phyloP scores from a whole-genome alignment of 2,888 invertebrate genomes.

The Drosophila nigritarsus region DNA sequence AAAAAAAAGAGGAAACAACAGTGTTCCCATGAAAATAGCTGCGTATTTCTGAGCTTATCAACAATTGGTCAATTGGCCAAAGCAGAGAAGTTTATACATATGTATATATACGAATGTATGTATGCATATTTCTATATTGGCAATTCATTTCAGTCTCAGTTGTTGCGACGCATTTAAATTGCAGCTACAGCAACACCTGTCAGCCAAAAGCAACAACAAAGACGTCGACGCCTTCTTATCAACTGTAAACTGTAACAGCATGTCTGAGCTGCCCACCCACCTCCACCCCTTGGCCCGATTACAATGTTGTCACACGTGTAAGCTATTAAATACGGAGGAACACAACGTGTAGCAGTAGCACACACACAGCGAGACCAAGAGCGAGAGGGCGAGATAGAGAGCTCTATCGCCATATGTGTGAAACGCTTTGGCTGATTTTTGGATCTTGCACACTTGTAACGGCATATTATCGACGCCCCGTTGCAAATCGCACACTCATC shows the following conservation, averaged over 20 bases:
- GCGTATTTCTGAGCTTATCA: conserved; percentile 31
- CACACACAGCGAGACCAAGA: background rate
- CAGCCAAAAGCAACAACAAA: conserved; percentile 18
- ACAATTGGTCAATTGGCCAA: conserved; percentile 15
- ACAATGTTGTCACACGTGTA: conserved; percentile 74
- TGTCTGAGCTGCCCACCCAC: conserved; percentile 18
- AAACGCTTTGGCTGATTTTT: background rate
- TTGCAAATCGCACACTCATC: conserved; percentile 38
- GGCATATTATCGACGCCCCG: conserved; percentile 27
- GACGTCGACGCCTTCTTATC: conserved; percentile 45
- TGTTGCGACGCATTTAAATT: conserved; percentile 50
- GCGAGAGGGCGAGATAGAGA: background rate
- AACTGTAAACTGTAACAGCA: conserved; percentile 48
- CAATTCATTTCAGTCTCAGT: conserved; percentile 7
- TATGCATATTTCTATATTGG: background rate
- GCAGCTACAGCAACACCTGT: conserved; percentile 47
- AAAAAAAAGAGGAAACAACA: conserved; percentile 25
- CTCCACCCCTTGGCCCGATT: conserved; percentile 13
- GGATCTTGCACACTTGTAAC: conserved; percentile 20
- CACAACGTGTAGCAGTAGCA: background rate
- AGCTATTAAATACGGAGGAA: conserved; percentile 55
- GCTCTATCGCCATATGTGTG: background rate
- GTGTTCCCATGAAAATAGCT: conserved; percentile 31
- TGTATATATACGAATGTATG: background rate
- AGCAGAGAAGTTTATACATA: background rate